A percentile compares a stretch with the other conserved stretches of the same genome.
Conservation (phyloP, 2,888 invertebrate species). For the Pachycephus smyrnensis region DNA sequence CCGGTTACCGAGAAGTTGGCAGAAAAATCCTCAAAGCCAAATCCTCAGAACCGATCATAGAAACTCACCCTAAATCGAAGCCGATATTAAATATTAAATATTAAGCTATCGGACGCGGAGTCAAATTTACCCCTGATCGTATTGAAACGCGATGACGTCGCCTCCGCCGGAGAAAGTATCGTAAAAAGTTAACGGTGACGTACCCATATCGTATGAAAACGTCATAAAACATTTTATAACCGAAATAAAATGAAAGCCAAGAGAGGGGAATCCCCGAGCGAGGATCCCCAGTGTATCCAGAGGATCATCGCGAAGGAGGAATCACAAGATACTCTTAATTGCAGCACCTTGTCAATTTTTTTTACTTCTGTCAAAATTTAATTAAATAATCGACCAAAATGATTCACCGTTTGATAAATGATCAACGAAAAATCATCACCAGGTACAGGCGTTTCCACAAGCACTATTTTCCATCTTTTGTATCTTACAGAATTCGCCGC, state of each 20-base stretch:
- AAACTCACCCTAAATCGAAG: not conserved
- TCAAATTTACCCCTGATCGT: not conserved
- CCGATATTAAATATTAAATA: conserved; percentile 7
- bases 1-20: not conserved
- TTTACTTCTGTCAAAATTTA: not conserved
- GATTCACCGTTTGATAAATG: not conserved
- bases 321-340: not conserved
- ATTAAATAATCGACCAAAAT: not conserved
- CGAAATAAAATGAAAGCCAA: conserved; percentile 34
- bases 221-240: conserved; percentile 51
- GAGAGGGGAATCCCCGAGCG: not conserved
- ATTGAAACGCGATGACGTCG: not conserved
- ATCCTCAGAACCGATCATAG: not conserved
- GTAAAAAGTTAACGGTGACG: conserved; percentile 14
- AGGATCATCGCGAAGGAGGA: not conserved
- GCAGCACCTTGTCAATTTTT: not conserved
- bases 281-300: not conserved
- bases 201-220: conserved; percentile 32
- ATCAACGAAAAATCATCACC: conserved; percentile 15
- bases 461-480: not conserved
- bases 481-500: not conserved
- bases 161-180: conserved; percentile 24
- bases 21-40: not conserved
- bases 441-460: not conserved
- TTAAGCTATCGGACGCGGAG: not conserved